A percentile compares a stretch with the other conserved stretches of the same genome.
Evolutionary conservation across 2,113 vertebrate genomes (phyloP).

Genomic region (Pseudorasbora parva): DNA sequence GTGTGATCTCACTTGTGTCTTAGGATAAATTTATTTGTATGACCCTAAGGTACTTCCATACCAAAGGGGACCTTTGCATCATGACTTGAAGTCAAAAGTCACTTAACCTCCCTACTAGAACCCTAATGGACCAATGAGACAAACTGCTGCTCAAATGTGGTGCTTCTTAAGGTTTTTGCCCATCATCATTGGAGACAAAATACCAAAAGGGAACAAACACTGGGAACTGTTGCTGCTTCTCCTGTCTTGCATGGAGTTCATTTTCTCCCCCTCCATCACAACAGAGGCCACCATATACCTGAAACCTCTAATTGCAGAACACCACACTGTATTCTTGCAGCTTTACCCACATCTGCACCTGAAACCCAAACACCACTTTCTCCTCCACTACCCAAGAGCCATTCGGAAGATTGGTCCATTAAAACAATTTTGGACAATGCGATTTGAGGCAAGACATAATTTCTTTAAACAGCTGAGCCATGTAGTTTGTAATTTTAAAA

Average conservation of each 20-base stretch:
- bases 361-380: conserved; percentile 4
- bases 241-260: neutral
- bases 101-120: too few species aligned
- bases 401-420: neutral
- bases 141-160: neutral
- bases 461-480: too few species aligned
- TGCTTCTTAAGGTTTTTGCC: neutral
- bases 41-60: too few species aligned
- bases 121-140: neutral
- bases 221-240: neutral
- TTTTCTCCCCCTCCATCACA: neutral
- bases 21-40: too few species aligned
- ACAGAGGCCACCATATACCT: neutral
- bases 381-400: neutral
- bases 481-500: too few species aligned
- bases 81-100: too few species aligned
- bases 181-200: neutral
- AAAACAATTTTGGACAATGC: neutral
- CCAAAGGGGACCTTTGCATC: too few species aligned
- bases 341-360: neutral
- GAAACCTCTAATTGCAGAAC: neutral
- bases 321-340: neutral
- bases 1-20: too few species aligned
- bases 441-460: neutral
- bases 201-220: neutral